Conservation (phyloP, 2,888 invertebrate genomes). For the Cosmia trapezina region DNA sequence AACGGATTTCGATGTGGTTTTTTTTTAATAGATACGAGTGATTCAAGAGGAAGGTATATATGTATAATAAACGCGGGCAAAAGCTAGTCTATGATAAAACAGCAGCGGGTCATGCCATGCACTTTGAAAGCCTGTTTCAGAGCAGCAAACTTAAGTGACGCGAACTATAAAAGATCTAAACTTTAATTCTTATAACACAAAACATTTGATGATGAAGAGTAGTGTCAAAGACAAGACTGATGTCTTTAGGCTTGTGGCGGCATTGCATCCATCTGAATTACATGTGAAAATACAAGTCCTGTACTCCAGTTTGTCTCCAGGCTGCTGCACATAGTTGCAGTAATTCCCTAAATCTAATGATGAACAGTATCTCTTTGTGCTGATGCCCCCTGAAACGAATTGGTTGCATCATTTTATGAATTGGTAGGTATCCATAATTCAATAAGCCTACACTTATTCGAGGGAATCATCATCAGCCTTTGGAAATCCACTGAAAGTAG, state of each 20-base stretch:
- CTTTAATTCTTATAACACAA: conserved; percentile 54
- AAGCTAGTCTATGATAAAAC: too few species aligned
- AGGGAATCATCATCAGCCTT: background rate
- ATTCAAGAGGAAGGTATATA: too few species aligned
- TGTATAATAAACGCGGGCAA: too few species aligned
- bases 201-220: conserved; percentile 57
- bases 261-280: conserved; percentile 95
- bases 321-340: conserved; percentile 96
- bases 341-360: conserved; percentile 96
- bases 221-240: conserved; percentile 68
- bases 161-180: background rate
- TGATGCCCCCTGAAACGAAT: conserved; percentile 94
- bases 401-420: conserved; percentile 10
- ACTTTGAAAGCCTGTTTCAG: too few species aligned
- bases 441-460: background rate
- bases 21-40: too few species aligned
- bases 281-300: conserved; percentile 97
- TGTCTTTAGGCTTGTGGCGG: conserved; percentile 78
- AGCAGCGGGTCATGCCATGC: too few species aligned
- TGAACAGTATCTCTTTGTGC: conserved; percentile 96
- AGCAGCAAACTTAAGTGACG: too few species aligned
- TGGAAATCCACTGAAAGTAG: background rate
- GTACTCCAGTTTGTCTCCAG: conserved; percentile 96
- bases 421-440: background rate
- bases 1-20: too few species aligned